phyloP scores from a whole-genome alignment of 2,888 invertebrate species.

The Leuctra nigra region DNA sequence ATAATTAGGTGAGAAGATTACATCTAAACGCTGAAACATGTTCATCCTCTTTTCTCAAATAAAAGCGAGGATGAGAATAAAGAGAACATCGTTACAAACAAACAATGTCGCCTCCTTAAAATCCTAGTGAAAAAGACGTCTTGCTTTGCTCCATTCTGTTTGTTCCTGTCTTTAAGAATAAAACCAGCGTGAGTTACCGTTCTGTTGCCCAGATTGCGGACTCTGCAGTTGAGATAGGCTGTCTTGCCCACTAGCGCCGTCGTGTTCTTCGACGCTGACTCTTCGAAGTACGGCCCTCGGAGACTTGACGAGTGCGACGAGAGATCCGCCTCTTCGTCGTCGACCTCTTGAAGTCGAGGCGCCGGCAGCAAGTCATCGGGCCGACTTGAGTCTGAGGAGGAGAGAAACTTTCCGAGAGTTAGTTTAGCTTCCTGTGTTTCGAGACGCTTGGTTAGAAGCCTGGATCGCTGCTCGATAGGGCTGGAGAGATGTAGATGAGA shows the following conservation, averaged over 20 bases:
- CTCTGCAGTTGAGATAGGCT: slow-evolving; percentile 66
- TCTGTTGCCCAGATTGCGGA: slow-evolving; percentile 68
- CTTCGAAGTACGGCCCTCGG: slow-evolving; percentile 65
- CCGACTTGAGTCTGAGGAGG: slow-evolving; percentile 18
- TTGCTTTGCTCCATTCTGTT: background rate
- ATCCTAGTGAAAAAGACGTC: background rate
- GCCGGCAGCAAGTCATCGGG: slow-evolving; percentile 30
- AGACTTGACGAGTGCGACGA: slow-evolving; percentile 40
- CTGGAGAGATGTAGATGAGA: no score
- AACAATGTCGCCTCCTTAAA: no score
- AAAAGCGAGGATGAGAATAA: no score
- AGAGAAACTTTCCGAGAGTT: no score
- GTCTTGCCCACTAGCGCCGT: slow-evolving; percentile 73
- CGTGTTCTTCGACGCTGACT: slow-evolving; percentile 64
- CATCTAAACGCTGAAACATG: no score
- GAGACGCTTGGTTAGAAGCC: no score
- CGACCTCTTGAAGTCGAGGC: slow-evolving; percentile 38
- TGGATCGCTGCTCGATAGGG: no score
- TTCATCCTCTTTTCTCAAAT: no score
- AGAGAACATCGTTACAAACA: no score
- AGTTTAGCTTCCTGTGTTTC: no score
- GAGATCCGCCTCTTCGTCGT: slow-evolving; percentile 36
- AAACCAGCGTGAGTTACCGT: slow-evolving; percentile 55
- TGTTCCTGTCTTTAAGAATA: no score
- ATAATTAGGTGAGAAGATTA: no score